These are phyloP conservation scores for Salvator merianae DNA, from an alignment of 2,113 vertebrate species.

Conservation along the genomic window DNA sequence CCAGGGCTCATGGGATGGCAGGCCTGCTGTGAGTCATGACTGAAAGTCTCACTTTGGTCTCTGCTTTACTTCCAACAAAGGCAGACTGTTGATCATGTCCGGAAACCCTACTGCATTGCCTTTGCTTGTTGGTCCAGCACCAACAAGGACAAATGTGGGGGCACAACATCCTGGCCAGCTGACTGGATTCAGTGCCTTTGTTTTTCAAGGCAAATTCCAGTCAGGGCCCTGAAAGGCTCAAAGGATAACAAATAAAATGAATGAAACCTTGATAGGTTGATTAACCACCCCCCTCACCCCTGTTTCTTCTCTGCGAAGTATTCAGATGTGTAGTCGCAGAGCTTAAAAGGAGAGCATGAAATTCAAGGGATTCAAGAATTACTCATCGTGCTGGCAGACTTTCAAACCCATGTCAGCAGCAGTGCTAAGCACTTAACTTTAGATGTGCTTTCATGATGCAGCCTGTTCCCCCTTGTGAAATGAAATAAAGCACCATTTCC, in stretches of 20 bases:
- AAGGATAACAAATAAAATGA: constrained; percentile 28
- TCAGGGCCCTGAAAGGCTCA: constrained; percentile 28
- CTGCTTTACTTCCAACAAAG: neutral
- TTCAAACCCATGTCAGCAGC: neutral
- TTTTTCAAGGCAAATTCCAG: neutral
- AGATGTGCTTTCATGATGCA: neutral
- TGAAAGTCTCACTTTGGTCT: too few species aligned
- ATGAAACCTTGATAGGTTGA: constrained; percentile 38
- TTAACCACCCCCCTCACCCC: constrained; percentile 24
- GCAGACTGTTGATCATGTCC: neutral
- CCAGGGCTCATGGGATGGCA: too few species aligned
- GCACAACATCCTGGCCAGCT: neutral
- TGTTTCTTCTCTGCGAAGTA: constrained; percentile 35
- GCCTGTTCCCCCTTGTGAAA: neutral
- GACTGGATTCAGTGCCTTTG: neutral
- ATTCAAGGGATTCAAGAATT: neutral
- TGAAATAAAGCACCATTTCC: neutral
- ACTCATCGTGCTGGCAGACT: constrained; percentile 19
- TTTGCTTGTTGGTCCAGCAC: neutral
- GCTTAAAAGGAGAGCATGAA: constrained; percentile 23
- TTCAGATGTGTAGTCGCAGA: constrained; percentile 33
- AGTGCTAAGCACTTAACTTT: neutral
- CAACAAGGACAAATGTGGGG: neutral
- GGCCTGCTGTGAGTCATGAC: too few species aligned
- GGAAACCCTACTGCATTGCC: neutral